Percentiles rank a stretch among this genome's conserved stretches.
These are phyloP conservation scores for Lypha dubia DNA, from an alignment of 2,888 invertebrate genomes.

Conservation along the genomic window DNA sequence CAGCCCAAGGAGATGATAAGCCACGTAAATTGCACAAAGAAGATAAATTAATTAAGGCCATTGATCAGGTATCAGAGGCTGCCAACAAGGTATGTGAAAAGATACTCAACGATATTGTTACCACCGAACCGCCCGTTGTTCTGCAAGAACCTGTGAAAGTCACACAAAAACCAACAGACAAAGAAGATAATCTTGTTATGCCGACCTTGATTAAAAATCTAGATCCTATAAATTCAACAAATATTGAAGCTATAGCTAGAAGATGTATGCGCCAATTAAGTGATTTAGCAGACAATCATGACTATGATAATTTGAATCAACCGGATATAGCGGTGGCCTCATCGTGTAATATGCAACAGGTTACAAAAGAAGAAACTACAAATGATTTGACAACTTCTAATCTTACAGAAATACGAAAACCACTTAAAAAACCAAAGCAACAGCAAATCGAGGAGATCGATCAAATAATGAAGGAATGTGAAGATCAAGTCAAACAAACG, in stretches of 20 bases:
- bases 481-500: slow-evolving; percentile 77
- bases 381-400: slow-evolving; percentile 72
- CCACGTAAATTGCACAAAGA: slow-evolving; percentile 79
- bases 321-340: slow-evolving; percentile 67
- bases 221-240: slow-evolving; percentile 84
- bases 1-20: slow-evolving; percentile 50
- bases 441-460: slow-evolving; percentile 81
- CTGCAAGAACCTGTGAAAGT: slow-evolving; percentile 79
- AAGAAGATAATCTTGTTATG: slow-evolving; percentile 76
- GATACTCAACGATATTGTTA: slow-evolving; percentile 81
- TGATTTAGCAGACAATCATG: slow-evolving; percentile 80
- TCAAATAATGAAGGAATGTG: slow-evolving; percentile 82
- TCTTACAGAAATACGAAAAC: slow-evolving; percentile 70
- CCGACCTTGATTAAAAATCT: slow-evolving; percentile 83
- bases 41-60: slow-evolving; percentile 81
- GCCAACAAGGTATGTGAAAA: slow-evolving; percentile 82
- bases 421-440: slow-evolving; percentile 66
- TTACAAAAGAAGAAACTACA: slow-evolving; percentile 63
- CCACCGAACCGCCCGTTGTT: slow-evolving; percentile 80
- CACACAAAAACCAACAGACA: slow-evolving; percentile 73
- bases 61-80: slow-evolving; percentile 82
- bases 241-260: slow-evolving; percentile 84
- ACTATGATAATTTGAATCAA: slow-evolving; percentile 83
- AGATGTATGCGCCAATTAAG: slow-evolving; percentile 83
- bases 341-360: slow-evolving; percentile 68